phyloP scores from a whole-genome alignment of 2,888 invertebrate species.

The Drosophila meridiana region DNA sequence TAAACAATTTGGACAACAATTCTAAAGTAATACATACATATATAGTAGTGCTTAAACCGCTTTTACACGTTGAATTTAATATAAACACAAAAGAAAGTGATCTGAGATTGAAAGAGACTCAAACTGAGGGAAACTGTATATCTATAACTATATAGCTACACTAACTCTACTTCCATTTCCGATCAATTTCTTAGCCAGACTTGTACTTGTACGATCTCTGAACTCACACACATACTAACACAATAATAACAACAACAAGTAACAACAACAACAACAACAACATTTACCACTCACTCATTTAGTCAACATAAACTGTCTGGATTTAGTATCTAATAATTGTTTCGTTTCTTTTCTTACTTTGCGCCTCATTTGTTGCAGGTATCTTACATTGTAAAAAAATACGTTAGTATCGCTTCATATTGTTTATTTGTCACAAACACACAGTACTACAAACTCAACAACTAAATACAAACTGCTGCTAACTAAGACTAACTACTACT shows the following conservation, averaged over 20 bases:
- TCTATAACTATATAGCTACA: no score
- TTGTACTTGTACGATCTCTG: conserved; percentile 10
- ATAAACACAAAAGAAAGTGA: conserved; percentile 7
- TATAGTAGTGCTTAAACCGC: conserved; percentile 42
- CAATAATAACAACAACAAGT: background rate
- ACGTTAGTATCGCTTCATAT: conserved; percentile 82
- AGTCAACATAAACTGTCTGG: conserved; percentile 64
- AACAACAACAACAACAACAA: background rate
- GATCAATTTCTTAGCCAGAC: conserved; percentile 4
- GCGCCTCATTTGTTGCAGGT: conserved; percentile 81
- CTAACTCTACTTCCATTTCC: conserved; percentile 22
- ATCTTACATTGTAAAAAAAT: conserved; percentile 83
- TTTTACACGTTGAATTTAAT: conserved; percentile 31
- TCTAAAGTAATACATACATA: conserved; percentile 29
- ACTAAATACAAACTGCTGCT: conserved; percentile 30
- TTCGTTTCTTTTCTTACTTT: conserved; percentile 79
- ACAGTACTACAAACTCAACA: conserved; percentile 35
- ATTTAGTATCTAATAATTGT: conserved; percentile 74
- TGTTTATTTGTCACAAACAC: conserved; percentile 58
- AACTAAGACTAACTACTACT: conserved; percentile 31
- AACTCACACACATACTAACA: conserved; percentile 8
- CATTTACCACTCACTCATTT: conserved; percentile 24
- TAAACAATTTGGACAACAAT: conserved; percentile 41
- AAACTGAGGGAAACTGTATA: background rate
- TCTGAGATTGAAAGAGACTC: conserved; percentile 22